Percentiles rank a stretch among this genome's conserved stretches.
Evolutionary conservation across 2,113 vertebrate genomes (phyloP).

Genomic region (Tretioscincus oriximinensis): DNA sequence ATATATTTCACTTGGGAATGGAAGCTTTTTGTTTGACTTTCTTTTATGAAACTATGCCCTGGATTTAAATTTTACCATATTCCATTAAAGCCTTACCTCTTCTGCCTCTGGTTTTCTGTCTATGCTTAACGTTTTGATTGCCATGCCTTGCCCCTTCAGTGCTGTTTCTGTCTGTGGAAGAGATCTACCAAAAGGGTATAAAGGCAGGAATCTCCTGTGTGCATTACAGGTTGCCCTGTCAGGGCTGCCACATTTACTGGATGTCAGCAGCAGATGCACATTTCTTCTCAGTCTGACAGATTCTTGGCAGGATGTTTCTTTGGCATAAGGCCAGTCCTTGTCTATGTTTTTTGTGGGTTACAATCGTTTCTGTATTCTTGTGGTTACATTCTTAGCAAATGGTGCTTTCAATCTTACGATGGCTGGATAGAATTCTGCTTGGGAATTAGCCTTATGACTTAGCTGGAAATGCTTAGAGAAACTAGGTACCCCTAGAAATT

Average conservation of each 20-base stretch:
- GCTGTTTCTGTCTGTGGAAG: background rate
- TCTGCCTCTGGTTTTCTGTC: no score
- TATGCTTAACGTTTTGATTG: background rate
- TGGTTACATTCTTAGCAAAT: background rate
- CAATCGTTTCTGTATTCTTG: background rate
- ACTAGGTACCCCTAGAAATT: background rate
- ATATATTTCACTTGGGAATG: no score
- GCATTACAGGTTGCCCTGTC: background rate
- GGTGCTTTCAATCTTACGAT: background rate
- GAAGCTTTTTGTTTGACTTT: no score
- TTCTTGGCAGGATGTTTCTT: background rate
- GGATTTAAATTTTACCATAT: no score
- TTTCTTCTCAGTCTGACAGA: constrained; percentile 6
- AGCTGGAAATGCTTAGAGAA: background rate
- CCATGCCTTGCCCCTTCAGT: background rate
- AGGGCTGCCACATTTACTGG: background rate
- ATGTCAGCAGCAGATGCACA: background rate
- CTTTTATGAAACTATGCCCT: no score
- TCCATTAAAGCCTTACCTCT: no score
- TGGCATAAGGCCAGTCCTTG: background rate
- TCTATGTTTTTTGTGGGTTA: background rate
- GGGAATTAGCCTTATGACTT: background rate
- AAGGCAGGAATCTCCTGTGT: background rate
- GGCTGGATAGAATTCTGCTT: background rate
- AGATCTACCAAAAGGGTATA: background rate